Evolutionary conservation across 2,113 vertebrate genomes (phyloP), one percentile per base, ranked within the genome.

Genomic region (Nothobranchius kuhntae): DNA sequence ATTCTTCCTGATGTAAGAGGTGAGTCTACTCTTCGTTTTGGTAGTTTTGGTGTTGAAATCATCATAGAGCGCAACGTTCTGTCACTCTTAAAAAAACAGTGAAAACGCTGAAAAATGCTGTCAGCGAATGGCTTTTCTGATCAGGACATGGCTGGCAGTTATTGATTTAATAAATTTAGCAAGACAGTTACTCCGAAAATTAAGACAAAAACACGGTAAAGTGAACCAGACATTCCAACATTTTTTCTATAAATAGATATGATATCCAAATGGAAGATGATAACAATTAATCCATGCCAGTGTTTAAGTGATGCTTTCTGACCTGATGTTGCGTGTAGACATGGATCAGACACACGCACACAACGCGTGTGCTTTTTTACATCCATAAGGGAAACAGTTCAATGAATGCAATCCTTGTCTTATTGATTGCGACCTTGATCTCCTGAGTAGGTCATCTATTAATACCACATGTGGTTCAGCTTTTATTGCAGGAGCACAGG

Each of bases 271-370:
- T 78, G 73, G 48, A 38, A 65, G 58, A 67, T 58, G 73, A 69
- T 72, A 61, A 84, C 57, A 78, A 82, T 73, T 30, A 86, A 81
- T 85, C 73, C 72, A 78, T 45, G 63, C 35, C 69, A 13, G 71
- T 75, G 51, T 85, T 74, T 71, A 50, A 59, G 67, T 58, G 14
- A 85, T 76, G 75, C 66, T 77, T 59, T 53, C 6, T 78, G 75
- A 80, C 83, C 83, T 80, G 68, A 67, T 26, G 40, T 30, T 30
- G 30, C 60, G 17, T 77, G 44, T 11, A 45, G 9, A 40, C 38
- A 40, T 62, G 35, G 47, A 75, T 54, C 53, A 26, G 30, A 17
- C 40, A 48, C 14, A 13, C 47, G 24, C 30, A 17, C 38, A 60
- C 13, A 65, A 57, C 45, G 63, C 14, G 46, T 3, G 12, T 12